These are phyloP conservation scores for Drosophila repletoides DNA, from an alignment of 1,140 invertebrate species.

Conservation along the genomic window DNA sequence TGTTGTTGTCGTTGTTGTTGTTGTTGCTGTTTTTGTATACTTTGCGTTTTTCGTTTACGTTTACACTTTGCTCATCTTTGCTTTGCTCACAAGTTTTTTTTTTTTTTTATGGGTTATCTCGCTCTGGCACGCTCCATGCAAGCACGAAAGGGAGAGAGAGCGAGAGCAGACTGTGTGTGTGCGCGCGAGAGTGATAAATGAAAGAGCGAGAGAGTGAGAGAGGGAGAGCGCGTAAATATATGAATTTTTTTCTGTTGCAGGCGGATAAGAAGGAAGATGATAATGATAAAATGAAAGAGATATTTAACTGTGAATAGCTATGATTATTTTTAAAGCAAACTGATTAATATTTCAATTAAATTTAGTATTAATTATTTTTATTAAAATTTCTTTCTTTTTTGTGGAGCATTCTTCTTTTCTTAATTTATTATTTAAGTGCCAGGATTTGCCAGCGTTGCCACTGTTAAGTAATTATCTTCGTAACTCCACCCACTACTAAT, in stretches of 20 bases:
- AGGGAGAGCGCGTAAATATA: slow-evolving; percentile 28
- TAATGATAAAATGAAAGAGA: slow-evolving; percentile 12
- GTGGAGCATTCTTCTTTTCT: too few relatives aligned
- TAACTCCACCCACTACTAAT: slow-evolving; percentile 50
- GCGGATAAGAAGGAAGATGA: slow-evolving; percentile 33
- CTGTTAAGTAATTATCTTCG: slow-evolving; percentile 13
- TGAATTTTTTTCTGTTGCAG: slow-evolving; percentile 20
- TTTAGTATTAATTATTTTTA: too few relatives aligned
- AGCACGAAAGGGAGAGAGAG: slow-evolving; percentile 47
- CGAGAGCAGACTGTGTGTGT: slow-evolving; percentile 16
- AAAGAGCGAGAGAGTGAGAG: slow-evolving; percentile 38
- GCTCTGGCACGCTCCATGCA: slow-evolving; percentile 60
- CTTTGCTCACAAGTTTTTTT: slow-evolving; percentile 64
- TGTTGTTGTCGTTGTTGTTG: slow-evolving; percentile 41
- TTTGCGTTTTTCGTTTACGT: slow-evolving; percentile 71
- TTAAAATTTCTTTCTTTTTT: too few relatives aligned
- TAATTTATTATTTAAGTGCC: not conserved
- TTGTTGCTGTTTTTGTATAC: slow-evolving; percentile 46
- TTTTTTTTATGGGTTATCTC: slow-evolving; percentile 78
- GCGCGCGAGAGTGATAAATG: slow-evolving; percentile 30
- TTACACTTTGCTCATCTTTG: slow-evolving; percentile 78
- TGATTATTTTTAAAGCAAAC: too few relatives aligned
- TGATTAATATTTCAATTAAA: too few relatives aligned
- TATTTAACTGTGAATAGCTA: slow-evolving; percentile 19
- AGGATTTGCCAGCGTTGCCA: not conserved